These are phyloP conservation scores for Drosophila sechellia DNA, from an alignment of 1,140 invertebrate species.

Conservation along the genomic window DNA sequence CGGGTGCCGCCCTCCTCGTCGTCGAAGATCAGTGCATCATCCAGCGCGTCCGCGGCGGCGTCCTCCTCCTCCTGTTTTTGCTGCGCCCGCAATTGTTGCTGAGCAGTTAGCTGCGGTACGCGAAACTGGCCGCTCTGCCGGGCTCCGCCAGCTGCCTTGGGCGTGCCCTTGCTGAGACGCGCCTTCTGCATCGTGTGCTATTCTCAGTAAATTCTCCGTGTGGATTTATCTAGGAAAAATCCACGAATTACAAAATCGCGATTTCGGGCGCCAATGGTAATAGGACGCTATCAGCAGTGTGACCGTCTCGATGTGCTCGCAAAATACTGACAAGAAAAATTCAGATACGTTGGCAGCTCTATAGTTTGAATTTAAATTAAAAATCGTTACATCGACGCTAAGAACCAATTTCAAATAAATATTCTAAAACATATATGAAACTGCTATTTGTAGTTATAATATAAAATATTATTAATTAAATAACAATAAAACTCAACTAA, in stretches of 20 bases:
- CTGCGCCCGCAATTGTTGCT: constrained; percentile 30
- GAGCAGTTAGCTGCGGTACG: constrained; percentile 24
- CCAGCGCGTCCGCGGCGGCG: constrained; percentile 57
- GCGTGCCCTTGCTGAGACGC: constrained; percentile 38
- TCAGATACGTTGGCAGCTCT: neutral
- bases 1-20: constrained; percentile 85
- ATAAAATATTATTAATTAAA: too few species aligned
- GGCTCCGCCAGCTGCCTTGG: constrained; percentile 16
- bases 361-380: neutral
- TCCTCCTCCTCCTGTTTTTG: constrained; percentile 47
- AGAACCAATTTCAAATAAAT: neutral
- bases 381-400: neutral
- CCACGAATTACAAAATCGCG: constrained; percentile 27
- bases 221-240: constrained; percentile 8
- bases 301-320: too few species aligned
- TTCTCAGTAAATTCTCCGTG: neutral
- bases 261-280: constrained; percentile 29
- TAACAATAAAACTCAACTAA: too few species aligned
- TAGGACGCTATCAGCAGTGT: constrained; percentile 19
- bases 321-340: neutral
- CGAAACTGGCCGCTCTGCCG: constrained; percentile 37
- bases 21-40: constrained; percentile 78
- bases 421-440: neutral
- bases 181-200: constrained; percentile 5
- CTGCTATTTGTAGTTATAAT: too few species aligned